Evolutionary conservation across 2,888 invertebrate genomes (phyloP), one percentile per base, ranked within the genome.

Genomic region (Lasioglossum villosulum): DNA sequence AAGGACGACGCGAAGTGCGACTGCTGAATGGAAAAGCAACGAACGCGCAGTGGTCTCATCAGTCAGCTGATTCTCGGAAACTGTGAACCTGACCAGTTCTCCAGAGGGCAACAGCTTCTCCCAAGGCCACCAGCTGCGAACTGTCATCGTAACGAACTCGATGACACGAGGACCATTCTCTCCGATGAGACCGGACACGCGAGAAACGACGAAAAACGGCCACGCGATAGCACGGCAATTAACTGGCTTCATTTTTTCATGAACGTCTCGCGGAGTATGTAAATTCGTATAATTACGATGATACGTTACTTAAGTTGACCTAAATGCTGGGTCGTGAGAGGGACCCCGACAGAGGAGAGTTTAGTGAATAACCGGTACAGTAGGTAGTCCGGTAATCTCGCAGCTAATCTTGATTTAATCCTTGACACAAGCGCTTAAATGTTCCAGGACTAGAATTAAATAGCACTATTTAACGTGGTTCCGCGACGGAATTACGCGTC

Each of bases 381-480:
- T 83, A 79, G 78, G 75, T 79, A 92, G 90, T 92, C 91, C 90
- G 89, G 90, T 93, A 94, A 94, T 94, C 94, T 94, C 92, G 92
- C 93, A 91, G 94, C 94, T 95, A 95, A 95, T 95, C 95, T 95
- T 94, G 94, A 94, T 94, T 94, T 94, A 95, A 95, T 94, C 95
- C 95, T 94, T 94, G 94, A 94, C 94, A 94, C 94, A 94, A 94
- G 94, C 94, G 93, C 94, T 94, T 94, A 93, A 94, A 93, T 92
- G 92, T 93, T 92, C 91, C 93, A 93, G 93, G 93, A 94, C 93
- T 92, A 92, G 93, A 93, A 93, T 92, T 93, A 94, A 94, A 94
- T 94, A 91, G 94, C 89, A 89, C 90, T 90, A 89, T 90, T 90
- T 90, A 90, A 90, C 89, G 89, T 83, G 86, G 80, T 84, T 74